A percentile compares a stretch with the other conserved stretches of the same genome.
phyloP scores from a whole-genome alignment of 2,113 vertebrate genomes.

The Murina feae region DNA sequence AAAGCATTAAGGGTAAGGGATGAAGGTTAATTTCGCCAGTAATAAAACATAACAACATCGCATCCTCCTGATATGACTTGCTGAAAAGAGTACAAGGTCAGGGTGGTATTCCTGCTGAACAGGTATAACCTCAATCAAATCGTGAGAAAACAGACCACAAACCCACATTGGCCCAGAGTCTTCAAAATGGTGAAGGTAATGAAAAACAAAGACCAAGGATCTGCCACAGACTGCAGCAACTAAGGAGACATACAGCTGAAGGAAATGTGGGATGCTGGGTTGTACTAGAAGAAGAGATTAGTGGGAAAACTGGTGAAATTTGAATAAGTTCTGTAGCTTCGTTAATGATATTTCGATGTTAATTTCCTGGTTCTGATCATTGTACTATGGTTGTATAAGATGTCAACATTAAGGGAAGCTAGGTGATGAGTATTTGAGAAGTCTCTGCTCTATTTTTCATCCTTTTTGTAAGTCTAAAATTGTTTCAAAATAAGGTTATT shows the following conservation, averaged over 20 bases:
- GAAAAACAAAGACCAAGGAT: not conserved
- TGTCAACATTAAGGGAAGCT: not conserved
- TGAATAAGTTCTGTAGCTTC: not conserved
- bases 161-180: not conserved
- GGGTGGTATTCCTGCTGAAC: not conserved
- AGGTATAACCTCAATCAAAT: not conserved
- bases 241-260: not conserved
- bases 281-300: not conserved
- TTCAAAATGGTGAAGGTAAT: not conserved
- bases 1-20: not conserved
- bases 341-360: not conserved
- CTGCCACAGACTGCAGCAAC: not conserved
- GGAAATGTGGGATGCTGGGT: not conserved
- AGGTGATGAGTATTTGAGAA: not conserved
- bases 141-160: not conserved
- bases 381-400: not conserved
- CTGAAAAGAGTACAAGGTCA: not conserved
- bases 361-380: not conserved
- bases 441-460: not conserved
- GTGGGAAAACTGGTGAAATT: not conserved
- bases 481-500: not conserved
- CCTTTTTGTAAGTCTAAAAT: not conserved
- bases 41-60: not conserved
- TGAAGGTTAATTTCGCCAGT: not conserved
- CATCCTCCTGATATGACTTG: not conserved